A percentile compares a stretch with the other conserved stretches of the same genome.
These are phyloP conservation scores for Palaemon carinicauda DNA, from an alignment of 1,140 invertebrate species.

Conservation along the genomic window DNA sequence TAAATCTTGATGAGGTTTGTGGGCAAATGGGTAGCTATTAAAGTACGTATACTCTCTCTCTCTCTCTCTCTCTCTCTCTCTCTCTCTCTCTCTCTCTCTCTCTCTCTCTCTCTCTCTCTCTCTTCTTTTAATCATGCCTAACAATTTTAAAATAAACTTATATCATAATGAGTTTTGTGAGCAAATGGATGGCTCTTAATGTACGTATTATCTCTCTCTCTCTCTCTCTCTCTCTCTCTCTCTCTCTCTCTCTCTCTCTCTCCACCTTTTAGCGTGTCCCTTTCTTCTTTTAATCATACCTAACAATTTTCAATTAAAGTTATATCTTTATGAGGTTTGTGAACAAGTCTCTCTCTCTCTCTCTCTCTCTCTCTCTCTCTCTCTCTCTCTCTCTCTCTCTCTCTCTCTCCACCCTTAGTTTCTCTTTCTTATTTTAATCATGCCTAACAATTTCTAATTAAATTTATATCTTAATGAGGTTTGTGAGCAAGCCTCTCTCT, in stretches of 20 bases:
- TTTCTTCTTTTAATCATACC: neutral
- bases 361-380: neutral
- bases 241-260: neutral
- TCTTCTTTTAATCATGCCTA: no score
- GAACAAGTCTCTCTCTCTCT: neutral
- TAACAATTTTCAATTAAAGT: neutral
- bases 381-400: neutral
- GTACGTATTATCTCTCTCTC: neutral
- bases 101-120: neutral
- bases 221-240: neutral
- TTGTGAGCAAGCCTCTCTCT: no score
- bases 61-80: neutral
- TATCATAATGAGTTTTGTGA: no score
- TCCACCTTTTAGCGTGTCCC: neutral
- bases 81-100: neutral
- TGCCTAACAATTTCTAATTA: neutral
- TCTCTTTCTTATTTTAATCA: neutral
- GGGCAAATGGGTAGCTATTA: no score
- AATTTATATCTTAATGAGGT: neutral
- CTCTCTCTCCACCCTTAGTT: neutral
- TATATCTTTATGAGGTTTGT: no score
- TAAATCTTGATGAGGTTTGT: no score
- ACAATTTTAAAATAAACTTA: no score
- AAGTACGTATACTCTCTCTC: neutral
- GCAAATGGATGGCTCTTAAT: no score